Evolutionary conservation across 2,797 vertebrate species (phyloP).

Genomic region (Scolopax bukidnonensis): DNA sequence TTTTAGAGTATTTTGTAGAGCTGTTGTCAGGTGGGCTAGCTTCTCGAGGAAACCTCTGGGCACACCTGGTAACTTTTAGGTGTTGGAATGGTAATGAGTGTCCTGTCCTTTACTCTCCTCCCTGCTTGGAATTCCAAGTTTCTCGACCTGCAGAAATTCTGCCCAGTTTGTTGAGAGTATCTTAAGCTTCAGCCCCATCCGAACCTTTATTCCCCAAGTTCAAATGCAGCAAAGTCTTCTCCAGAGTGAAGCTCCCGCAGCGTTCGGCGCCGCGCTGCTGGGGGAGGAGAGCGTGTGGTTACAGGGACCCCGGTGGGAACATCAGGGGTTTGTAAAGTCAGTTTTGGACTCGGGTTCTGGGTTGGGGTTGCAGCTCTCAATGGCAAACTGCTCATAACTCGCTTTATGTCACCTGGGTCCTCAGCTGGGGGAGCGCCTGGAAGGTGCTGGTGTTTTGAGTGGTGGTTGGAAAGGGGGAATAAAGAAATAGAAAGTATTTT

Average conservation of each 20-base stretch:
- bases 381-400: neutral
- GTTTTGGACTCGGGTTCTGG: neutral
- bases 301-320: neutral
- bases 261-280: rapidly evolving
- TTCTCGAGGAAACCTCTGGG: neutral
- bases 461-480: neutral
- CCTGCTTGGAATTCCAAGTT: neutral
- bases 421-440: neutral
- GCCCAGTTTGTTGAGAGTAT: neutral
- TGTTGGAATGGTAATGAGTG: neutral
- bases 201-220: neutral
- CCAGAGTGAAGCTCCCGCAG: neutral
- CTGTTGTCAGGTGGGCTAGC: too few relatives aligned
- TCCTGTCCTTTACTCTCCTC: neutral
- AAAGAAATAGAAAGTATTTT: neutral
- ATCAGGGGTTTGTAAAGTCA: neutral
- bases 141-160: neutral
- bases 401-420: neutral
- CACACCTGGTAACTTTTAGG: neutral
- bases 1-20: neutral
- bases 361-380: neutral
- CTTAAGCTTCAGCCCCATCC: neutral
- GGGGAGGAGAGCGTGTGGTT: neutral
- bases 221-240: neutral
- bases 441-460: neutral